Conservation (phyloP, 2,797 vertebrate genomes). For the Eutrigla gurnardus region DNA sequence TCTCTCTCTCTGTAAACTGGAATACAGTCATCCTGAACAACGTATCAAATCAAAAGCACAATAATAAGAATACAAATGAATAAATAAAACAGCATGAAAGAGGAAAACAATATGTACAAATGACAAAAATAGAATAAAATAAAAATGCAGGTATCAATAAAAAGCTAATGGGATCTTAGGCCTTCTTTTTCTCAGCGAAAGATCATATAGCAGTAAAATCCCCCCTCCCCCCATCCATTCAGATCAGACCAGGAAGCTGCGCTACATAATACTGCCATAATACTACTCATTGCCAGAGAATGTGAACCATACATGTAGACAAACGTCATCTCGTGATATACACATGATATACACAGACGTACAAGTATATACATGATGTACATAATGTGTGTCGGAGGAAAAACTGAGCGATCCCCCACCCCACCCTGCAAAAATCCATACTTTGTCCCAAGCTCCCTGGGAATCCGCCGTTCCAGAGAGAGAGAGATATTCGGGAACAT, state of each 20-base stretch:
- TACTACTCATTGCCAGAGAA: constrained; percentile 61
- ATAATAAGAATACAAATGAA: constrained; percentile 72
- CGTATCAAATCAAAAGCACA: constrained; percentile 64
- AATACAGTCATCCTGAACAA: constrained; percentile 51
- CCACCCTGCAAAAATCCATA: constrained; percentile 30
- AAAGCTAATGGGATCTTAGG: constrained; percentile 71
- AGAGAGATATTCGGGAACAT: constrained; percentile 42
- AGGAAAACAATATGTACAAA: constrained; percentile 76
- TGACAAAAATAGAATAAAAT: constrained; percentile 47
- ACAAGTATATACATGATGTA: constrained; percentile 81
- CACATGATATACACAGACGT: constrained; percentile 74
- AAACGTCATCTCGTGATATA: constrained; percentile 72
- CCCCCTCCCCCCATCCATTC: constrained; percentile 25
- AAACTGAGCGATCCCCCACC: constrained; percentile 39
- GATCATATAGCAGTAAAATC: constrained; percentile 75
- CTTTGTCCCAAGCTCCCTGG: constrained; percentile 40
- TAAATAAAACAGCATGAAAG: constrained; percentile 66
- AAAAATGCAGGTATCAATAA: constrained; percentile 48
- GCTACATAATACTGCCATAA: constrained; percentile 85
- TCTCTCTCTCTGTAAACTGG: constrained; percentile 62
- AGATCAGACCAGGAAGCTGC: constrained; percentile 61
- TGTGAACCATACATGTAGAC: constrained; percentile 71
- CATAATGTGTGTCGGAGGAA: constrained; percentile 66
- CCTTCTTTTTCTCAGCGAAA: constrained; percentile 74
- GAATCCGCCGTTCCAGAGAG: constrained; percentile 46